Conservation (phyloP, 2,113 vertebrate genomes). For the Psilopogon haemacephalus region DNA sequence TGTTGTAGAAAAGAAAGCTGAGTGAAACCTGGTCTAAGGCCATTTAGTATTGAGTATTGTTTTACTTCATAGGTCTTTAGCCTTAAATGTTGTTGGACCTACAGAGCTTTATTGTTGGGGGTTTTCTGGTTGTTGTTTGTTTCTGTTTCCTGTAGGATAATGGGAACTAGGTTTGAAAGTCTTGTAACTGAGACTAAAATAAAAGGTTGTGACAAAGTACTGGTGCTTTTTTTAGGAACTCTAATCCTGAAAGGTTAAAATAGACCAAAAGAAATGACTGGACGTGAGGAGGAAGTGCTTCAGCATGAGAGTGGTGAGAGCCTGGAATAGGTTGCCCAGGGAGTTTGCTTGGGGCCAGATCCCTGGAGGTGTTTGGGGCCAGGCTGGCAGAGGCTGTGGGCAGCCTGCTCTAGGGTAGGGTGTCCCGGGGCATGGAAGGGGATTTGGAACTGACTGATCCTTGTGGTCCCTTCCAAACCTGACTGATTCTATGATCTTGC, state of each 20-base stretch:
- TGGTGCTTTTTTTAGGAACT: background rate
- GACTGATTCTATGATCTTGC: too few species aligned
- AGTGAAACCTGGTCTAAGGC: background rate
- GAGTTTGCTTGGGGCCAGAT: too few species aligned
- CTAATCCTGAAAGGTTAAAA: background rate
- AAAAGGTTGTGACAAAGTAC: background rate
- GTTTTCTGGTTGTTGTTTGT: background rate
- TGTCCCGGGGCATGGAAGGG: too few species aligned
- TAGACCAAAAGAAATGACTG: background rate
- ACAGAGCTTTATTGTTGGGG: background rate
- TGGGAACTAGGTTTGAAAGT: background rate
- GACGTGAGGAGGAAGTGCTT: too few species aligned
- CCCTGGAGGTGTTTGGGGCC: too few species aligned
- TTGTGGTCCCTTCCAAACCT: too few species aligned
- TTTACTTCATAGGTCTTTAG: background rate
- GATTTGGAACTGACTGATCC: too few species aligned
- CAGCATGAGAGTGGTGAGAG: too few species aligned
- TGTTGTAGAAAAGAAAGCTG: background rate
- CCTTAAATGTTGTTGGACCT: background rate
- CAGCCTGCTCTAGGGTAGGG: too few species aligned
- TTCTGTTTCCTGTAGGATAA: background rate
- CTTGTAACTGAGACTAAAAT: background rate
- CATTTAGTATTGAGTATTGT: background rate
- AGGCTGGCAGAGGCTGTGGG: too few species aligned
- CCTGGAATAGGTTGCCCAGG: too few species aligned